Conservation (phyloP, 1,140 invertebrate genomes). For the Bombus terrestris region DNA sequence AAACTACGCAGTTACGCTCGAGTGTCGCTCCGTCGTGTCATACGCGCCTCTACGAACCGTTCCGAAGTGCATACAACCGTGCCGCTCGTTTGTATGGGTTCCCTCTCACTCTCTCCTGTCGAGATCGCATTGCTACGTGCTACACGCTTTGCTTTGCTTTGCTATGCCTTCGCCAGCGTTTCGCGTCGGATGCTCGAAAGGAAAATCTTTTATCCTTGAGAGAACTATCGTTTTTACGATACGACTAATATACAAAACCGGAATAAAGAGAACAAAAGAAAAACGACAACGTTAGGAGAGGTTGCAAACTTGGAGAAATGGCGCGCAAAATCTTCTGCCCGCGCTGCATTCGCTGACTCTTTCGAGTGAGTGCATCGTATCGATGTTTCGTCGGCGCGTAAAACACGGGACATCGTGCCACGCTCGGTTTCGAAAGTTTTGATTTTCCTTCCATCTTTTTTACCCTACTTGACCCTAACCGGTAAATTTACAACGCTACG, state of each 20-base stretch:
- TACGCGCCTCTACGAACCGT: constrained; percentile 55
- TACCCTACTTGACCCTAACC: constrained; percentile 53
- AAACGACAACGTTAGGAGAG: too few relatives aligned
- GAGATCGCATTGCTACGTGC: constrained; percentile 60
- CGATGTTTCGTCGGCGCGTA: background rate
- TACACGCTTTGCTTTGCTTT: constrained; percentile 57
- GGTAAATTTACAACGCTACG: constrained; percentile 59
- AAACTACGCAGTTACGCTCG: constrained; percentile 76
- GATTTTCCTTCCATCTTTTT: constrained; percentile 39
- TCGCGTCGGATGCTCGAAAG: constrained; percentile 27
- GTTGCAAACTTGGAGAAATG: background rate
- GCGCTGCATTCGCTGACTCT: background rate
- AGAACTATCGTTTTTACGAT: background rate
- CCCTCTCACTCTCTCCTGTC: constrained; percentile 57
- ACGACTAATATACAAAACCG: background rate
- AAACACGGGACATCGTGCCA: background rate
- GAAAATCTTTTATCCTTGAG: constrained; percentile 44
- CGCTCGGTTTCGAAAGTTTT: constrained; percentile 4
- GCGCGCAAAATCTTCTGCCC: background rate
- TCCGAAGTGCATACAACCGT: constrained; percentile 45
- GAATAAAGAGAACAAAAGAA: background rate
- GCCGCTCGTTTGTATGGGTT: constrained; percentile 28
- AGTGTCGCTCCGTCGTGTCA: constrained; percentile 66
- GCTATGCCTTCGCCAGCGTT: constrained; percentile 6
- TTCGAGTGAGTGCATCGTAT: too few relatives aligned